A percentile compares a stretch with the other conserved stretches of the same genome.
These are phyloP conservation scores for Serilophus lunatus DNA, from an alignment of 2,113 vertebrate genomes.

Conservation along the genomic window DNA sequence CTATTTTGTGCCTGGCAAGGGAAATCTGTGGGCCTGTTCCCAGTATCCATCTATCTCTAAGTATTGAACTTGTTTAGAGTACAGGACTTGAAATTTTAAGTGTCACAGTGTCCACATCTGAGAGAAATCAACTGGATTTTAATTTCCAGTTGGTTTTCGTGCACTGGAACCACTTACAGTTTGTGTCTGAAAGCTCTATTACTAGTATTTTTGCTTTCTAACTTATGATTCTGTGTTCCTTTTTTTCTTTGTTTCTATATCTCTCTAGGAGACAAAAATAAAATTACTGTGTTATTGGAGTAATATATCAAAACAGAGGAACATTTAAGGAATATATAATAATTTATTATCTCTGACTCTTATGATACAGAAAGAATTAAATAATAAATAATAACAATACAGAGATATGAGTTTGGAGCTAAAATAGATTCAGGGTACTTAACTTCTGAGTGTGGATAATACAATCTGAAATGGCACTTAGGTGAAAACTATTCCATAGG, in stretches of 20 bases:
- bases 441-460: neutral
- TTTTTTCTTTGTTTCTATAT: neutral
- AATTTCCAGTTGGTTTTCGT: neutral
- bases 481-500: neutral
- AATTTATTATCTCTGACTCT: neutral
- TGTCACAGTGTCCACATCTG: neutral
- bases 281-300: neutral
- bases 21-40: neutral
- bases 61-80: neutral
- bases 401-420: neutral
- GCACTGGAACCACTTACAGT: neutral
- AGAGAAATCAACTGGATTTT: neutral
- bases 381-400: neutral
- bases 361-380: neutral
- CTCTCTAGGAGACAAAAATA: neutral
- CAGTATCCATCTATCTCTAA: neutral
- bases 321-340: neutral
- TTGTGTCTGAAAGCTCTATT: neutral
- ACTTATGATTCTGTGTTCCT: neutral
- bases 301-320: neutral
- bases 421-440: neutral
- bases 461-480: neutral
- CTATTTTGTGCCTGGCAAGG: neutral
- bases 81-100: neutral
- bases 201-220: neutral